Evolutionary conservation across 1,140 invertebrate species (phyloP), one percentile per base, ranked within the genome.

Genomic region (Rhizoglyphus robini): DNA sequence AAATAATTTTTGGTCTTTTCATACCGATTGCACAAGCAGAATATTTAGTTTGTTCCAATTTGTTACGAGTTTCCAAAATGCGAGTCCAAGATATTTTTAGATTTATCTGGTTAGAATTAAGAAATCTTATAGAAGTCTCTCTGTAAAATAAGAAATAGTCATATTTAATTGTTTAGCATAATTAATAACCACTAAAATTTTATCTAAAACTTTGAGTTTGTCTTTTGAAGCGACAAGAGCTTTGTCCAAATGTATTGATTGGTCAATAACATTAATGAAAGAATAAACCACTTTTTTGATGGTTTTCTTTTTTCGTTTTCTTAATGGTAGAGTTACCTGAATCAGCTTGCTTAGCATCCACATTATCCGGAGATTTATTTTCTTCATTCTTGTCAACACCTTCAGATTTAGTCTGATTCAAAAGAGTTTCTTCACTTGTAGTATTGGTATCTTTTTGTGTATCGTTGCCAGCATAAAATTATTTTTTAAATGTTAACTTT

Each of bases 201-300:
- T 63, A 63, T 73, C 66, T 15, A 73, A 66, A n/a, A 68, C 49
- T 63, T 70, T 73, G 79, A 74, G 84, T 83, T 90, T 92, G 67
- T 84, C 78, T 68, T 80, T 76, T 0, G 88, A 86, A n/a, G 73
- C 73, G 41, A 83, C 77, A n/a, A 89, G 79, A 65, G 82, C 80
- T 4, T 85, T 80, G 62, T 80, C 79, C 48, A 76, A 75, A 5
- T 90, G 71, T 1, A 27, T 11, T 30, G 77, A 71, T 0, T 89
- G 75, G 68, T 85, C 86, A 15, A 86, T 71, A 18, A 82, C 74
- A 23, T 78, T 75, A 70, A 85, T 81, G 0, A 79, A 75, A 4
- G 83, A 75, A 49, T 78, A 75, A 11, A 96, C 83, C 0, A 84
- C 81, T 74, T 93, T 88, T 75, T 92, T 96, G 1, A 96, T 72